Evolutionary conservation across 2,797 vertebrate species (phyloP).

Genomic region (Chaunax sp.): DNA sequence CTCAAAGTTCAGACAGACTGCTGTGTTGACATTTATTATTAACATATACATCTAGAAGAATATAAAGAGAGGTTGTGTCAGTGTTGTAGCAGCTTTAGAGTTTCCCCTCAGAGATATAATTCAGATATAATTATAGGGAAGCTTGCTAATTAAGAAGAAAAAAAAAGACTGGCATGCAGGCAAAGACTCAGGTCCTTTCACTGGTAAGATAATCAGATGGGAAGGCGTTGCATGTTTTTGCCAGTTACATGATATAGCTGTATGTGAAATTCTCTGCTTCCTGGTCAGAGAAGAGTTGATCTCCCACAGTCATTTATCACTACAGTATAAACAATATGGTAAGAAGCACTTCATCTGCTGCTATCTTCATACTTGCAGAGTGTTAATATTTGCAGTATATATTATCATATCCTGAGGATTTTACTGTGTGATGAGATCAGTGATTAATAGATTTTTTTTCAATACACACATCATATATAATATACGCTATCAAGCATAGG

Average conservation of each 20-base stretch:
- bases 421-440: neutral
- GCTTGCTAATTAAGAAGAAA: too few species aligned
- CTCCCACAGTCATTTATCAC: neutral
- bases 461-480: neutral
- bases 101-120: too few species aligned
- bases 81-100: too few species aligned
- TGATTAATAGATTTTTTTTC: conserved; percentile 7
- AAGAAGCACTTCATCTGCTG: neutral
- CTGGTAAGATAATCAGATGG: conserved; percentile 4
- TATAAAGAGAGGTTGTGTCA: too few species aligned
- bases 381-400: conserved; percentile 4
- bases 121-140: too few species aligned
- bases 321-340: neutral
- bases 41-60: too few species aligned
- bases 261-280: conserved; percentile 14
- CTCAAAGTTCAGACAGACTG: conserved; percentile 1
- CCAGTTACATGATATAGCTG: conserved; percentile 14
- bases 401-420: neutral
- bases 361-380: neutral
- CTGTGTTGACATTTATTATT: too few species aligned
- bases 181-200: too few species aligned
- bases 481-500: neutral
- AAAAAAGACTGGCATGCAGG: too few species aligned
- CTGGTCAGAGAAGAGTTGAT: neutral
- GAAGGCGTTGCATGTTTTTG: too few species aligned